Conservation (phyloP, 2,888 invertebrate species). For the Halictus quadricinctus region DNA sequence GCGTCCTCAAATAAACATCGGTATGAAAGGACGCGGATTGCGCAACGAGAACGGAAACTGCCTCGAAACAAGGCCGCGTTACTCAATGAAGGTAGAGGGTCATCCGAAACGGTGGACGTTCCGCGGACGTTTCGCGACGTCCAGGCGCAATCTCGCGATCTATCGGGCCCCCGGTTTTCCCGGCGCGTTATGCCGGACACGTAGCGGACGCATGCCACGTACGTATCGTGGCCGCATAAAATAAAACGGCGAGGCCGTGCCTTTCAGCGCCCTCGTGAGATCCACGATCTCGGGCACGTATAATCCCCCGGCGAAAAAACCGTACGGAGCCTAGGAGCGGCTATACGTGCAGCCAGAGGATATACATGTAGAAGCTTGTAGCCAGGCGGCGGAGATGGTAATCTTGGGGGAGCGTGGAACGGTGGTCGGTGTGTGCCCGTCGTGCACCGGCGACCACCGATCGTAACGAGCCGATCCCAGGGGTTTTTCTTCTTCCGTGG, state of each 20-base stretch:
- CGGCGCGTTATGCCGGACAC: slow-evolving; percentile 61
- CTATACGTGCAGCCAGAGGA: slow-evolving; percentile 22
- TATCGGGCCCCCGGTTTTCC: slow-evolving; percentile 15
- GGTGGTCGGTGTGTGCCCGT: slow-evolving; percentile 40
- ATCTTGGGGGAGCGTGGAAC: slow-evolving; percentile 33
- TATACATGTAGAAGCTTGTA: not conserved
- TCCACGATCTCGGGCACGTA: slow-evolving; percentile 74
- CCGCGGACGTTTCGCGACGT: not conserved
- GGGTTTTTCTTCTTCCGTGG: slow-evolving; percentile 59
- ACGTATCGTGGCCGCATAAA: slow-evolving; percentile 61
- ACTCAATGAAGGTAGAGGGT: not conserved
- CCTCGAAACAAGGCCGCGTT: not conserved
- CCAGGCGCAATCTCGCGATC: slow-evolving; percentile 38
- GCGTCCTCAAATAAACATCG: not conserved
- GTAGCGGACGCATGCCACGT: slow-evolving; percentile 64
- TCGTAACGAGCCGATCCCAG: slow-evolving; percentile 61
- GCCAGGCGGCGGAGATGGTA: slow-evolving; percentile 53
- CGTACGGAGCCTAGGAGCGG: slow-evolving; percentile 36
- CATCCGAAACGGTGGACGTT: not conserved
- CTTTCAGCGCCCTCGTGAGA: slow-evolving; percentile 70
- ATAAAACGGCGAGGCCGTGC: slow-evolving; percentile 60
- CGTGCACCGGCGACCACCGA: slow-evolving; percentile 41
- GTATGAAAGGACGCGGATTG: not conserved
- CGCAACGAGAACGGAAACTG: not conserved
- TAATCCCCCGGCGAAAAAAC: slow-evolving; percentile 62